phyloP scores from a whole-genome alignment of 2,113 vertebrate species.

The Pluvialis apricaria region DNA sequence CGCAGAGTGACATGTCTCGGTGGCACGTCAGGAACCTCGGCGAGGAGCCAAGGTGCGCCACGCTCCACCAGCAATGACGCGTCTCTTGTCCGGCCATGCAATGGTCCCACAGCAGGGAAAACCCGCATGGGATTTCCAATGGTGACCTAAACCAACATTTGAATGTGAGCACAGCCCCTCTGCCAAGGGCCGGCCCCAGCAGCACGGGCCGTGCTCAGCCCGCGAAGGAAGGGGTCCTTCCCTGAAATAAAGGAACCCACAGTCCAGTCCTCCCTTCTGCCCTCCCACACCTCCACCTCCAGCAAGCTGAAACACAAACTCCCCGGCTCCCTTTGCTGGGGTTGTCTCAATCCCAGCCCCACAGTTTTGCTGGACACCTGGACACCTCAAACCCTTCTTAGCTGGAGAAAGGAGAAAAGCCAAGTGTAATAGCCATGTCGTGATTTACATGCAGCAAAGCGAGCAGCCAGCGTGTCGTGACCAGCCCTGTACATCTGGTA shows the following conservation, averaged over 20 bases:
- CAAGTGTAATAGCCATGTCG: no score
- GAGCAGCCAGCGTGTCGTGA: fast-evolving
- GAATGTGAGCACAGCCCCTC: background rate
- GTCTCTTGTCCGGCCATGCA: no score
- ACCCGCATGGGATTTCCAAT: background rate
- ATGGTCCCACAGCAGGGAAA: background rate
- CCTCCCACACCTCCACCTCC: fast-evolving
- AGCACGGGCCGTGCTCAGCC: background rate
- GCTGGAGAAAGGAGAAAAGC: background rate
- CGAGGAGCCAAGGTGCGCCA: background rate
- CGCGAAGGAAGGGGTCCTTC: background rate
- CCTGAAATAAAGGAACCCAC: background rate
- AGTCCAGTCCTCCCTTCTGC: background rate
- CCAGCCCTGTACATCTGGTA: background rate
- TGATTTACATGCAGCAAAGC: fast-evolving
- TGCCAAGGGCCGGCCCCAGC: background rate
- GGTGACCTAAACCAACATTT: background rate
- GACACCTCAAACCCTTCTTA: background rate
- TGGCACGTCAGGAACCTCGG: fast-evolving
- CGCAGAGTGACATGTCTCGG: fast-evolving
- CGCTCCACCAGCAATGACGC: fast-evolving
- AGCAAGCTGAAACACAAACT: background rate
- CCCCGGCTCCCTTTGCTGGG: background rate
- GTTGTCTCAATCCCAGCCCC: background rate
- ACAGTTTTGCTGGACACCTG: background rate